Evolutionary conservation across 2,888 invertebrate genomes (phyloP).

Genomic region (Tillus elongatus): DNA sequence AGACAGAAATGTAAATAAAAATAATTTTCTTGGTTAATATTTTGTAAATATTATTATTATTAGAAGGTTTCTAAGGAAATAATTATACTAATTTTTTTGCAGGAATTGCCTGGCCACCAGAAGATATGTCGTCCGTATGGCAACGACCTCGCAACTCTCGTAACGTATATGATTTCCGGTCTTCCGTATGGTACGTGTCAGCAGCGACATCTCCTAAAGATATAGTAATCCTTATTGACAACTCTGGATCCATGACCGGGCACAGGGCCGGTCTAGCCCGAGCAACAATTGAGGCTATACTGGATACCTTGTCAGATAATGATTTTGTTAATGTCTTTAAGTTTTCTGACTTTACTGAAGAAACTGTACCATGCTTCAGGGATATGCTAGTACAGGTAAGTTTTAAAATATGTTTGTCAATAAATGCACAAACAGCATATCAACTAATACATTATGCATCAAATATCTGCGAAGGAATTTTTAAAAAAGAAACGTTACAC

Average conservation of each 20-base stretch:
- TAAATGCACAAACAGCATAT: too few relatives aligned
- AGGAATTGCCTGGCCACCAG: constrained; percentile 79
- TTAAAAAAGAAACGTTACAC: too few relatives aligned
- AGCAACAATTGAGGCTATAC: constrained; percentile 77
- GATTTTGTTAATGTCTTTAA: constrained; percentile 94
- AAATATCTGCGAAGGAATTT: too few relatives aligned
- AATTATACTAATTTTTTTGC: too few relatives aligned
- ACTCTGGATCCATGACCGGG: constrained; percentile 81
- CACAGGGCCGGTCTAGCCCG: constrained; percentile 77
- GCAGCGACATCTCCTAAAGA: constrained; percentile 97
- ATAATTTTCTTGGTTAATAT: too few relatives aligned
- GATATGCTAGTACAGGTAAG: constrained; percentile 78
- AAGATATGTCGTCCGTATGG: constrained; percentile 48
- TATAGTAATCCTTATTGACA: constrained; percentile 86
- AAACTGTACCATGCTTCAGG: constrained; percentile 83
- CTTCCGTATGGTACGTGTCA: constrained; percentile 92
- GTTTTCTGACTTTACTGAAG: constrained; percentile 75
- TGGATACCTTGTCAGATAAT: constrained; percentile 92
- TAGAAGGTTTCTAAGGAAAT: not conserved
- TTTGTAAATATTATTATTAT: not conserved
- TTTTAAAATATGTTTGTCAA: too few relatives aligned
- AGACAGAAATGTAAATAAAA: too few relatives aligned
- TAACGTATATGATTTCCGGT: constrained; percentile 87
- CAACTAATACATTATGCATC: too few relatives aligned
- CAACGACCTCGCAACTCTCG: constrained; percentile 69